phyloP scores from a whole-genome alignment of 2,113 vertebrate genomes.

The Penelope pileata region DNA sequence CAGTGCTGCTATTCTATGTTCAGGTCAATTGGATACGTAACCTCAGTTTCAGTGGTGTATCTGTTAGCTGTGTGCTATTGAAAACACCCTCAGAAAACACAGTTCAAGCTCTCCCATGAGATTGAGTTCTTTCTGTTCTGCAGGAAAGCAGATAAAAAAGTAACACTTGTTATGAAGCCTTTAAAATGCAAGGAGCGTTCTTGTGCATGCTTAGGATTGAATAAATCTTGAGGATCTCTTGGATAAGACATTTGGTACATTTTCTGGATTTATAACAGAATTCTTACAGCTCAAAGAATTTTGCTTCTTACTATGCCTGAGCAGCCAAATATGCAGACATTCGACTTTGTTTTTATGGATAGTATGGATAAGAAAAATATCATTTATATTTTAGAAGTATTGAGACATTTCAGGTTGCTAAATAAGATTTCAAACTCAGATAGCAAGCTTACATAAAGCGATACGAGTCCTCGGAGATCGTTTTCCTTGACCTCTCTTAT shows the following conservation, averaged over 20 bases:
- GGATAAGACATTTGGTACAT: neutral
- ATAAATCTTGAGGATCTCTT: neutral
- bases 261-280: neutral
- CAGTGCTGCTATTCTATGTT: neutral
- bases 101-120: neutral
- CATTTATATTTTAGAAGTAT: neutral
- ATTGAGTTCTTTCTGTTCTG: neutral
- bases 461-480: constrained; percentile 89
- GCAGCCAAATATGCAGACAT: neutral
- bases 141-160: neutral
- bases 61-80: neutral
- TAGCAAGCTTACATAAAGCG: constrained; percentile 85
- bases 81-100: neutral
- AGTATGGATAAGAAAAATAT: neutral
- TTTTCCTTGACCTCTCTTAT: constrained; percentile 96
- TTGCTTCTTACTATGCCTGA: neutral
- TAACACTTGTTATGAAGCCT: neutral
- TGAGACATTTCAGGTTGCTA: neutral
- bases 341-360: neutral
- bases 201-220: neutral
- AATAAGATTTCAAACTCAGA: neutral
- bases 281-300: neutral
- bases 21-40: neutral
- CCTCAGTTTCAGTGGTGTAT: neutral
- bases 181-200: neutral